These are phyloP conservation scores for Acanthosepion lycidas DNA, from an alignment of 2,888 invertebrate genomes.

Conservation along the genomic window DNA sequence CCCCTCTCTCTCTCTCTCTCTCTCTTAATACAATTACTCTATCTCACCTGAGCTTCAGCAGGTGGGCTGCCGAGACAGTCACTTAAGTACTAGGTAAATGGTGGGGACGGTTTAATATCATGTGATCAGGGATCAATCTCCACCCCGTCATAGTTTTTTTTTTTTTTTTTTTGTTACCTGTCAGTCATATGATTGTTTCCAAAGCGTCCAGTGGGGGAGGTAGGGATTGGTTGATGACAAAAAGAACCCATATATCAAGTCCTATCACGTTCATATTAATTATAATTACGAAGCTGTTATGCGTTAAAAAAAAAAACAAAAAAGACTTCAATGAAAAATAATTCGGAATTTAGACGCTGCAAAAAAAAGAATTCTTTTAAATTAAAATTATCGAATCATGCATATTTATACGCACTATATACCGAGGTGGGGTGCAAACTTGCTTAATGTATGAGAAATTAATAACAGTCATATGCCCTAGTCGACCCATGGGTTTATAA, in stretches of 20 bases:
- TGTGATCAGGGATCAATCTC: background rate
- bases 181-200: background rate
- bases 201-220: background rate
- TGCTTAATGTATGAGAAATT: too few species aligned
- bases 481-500: too few species aligned
- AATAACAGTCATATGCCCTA: too few species aligned
- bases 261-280: background rate
- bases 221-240: background rate
- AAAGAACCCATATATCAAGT: background rate
- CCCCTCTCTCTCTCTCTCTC: background rate
- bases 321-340: too few species aligned
- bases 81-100: background rate
- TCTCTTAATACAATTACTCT: background rate
- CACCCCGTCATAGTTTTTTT: background rate
- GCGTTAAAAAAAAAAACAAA: background rate
- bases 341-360: too few species aligned
- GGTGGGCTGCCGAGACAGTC: background rate
- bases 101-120: background rate
- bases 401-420: too few species aligned
- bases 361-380: too few species aligned
- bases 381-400: background rate
- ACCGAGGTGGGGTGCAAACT: too few species aligned
- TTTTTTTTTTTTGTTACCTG: background rate
- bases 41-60: background rate
- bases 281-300: background rate